Base-by-base conservation (phyloP, 2,113 vertebrate genomes). In the Agelaius phoeniceus region DNA sequence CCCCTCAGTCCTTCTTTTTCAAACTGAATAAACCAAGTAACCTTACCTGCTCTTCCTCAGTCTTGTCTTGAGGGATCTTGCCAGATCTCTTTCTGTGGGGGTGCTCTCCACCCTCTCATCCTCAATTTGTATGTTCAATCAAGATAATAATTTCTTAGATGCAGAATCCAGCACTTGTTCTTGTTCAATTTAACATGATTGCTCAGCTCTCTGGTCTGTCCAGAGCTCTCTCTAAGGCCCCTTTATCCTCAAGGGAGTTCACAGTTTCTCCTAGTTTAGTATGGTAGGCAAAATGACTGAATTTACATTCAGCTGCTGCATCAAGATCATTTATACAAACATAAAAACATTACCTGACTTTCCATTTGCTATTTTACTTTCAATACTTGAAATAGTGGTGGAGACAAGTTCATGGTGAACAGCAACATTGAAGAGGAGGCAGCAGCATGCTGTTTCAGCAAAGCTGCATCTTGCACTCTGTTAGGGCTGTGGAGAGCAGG, bases 111-210 rank as follows among this genome's bases (percentile, higher is more conserved):
- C 33, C 5, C 7, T 68, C 41, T 82, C 2, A 1, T 57, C 7
- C 12, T 7, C 8, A 23, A 0, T 48, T 83, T 62, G 14, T 75
- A n/a, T 0, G 0, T 49, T 9, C n/a, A 73, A 3, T 30, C 27
- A 57, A 23, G 23, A 43, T 44, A 71, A 19, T 15, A 1, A 33
- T 4, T 5, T 67, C 27, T 46, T 17, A 67, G 27, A 6, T 44
- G 8, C 9, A 79, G n/a, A 79, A 52, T 71, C 28, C 1, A 3
- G 12, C 16, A 22, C 52, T 85, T 35, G 2, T 5, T 62, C 5
- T 35, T 69, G 10, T 66, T 57, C 39, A 66, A 33, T 74, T 71
- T 79, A n/a, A 43, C 11, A 0, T 76, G 16, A 31, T 13, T 48
- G 9, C 7, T 11, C 17, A 66, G 17, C 43, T 75, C 13, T 63